Evolutionary conservation across 2,113 vertebrate species (phyloP), one percentile per base, ranked within the genome.

Genomic region (Erinaceus europaeus): DNA sequence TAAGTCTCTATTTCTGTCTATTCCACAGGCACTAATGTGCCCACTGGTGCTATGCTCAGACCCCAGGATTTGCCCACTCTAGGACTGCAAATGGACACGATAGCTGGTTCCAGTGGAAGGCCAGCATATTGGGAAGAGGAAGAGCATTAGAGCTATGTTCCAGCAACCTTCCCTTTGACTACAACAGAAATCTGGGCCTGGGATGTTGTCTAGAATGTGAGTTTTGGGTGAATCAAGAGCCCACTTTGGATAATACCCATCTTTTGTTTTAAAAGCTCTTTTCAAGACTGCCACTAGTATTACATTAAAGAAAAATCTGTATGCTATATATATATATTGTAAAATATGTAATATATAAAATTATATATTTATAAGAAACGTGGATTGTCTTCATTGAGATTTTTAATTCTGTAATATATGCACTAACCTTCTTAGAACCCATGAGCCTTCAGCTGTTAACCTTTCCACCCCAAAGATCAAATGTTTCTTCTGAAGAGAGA

Each of bases 361-460:
- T 79, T 96, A 93, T 94, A 95, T 97, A 97, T 98, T 97, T 97
- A 97, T 97, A 96, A 86, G 42, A 96, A 94, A n/a, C 48, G 4
- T 44, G 50, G 55, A 57, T 75, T 40, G 7, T 3, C 46, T 93
- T 68, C 89, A 50, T 69, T 88, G 48, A 74, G 85, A 90, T 4
- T n/a, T 73, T 71, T 64, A 64, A 68, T 83, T 75, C 50, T n/a
- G 17, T 77, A 57, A 29, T 36, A 29, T 50, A 50, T n/a, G n/a
- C 72, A 15, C 13, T 79, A 13, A 12, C 27, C 5, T 55, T 79
- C 42, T 75, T 59, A 61, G 59, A 27, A n/a, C 20, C 61, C 14
- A 65, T 5, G 25, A 4, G 21, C 55, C 67, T 36, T 65, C 3
- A 59, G 6, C 29, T 32, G 7, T 73, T n/a, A 48, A 18, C 34